Conservation (phyloP, 2,113 vertebrate species). For the Calyptommatus sinebrachiatus region DNA sequence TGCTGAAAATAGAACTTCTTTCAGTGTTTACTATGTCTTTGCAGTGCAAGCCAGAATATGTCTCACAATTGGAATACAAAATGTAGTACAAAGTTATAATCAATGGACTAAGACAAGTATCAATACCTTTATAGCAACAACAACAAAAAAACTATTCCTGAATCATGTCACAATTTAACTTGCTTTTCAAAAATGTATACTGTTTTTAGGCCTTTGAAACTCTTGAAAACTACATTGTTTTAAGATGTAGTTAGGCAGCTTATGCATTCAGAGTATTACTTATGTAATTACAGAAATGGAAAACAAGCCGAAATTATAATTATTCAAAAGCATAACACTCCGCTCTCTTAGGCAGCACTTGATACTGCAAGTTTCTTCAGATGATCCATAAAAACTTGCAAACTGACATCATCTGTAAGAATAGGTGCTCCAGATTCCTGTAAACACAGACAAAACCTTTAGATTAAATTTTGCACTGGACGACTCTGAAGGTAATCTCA, state of each 20-base stretch:
- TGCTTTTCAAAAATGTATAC: constrained; percentile 48
- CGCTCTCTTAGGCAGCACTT: constrained; percentile 82
- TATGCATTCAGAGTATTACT: constrained; percentile 54
- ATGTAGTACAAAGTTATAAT: constrained; percentile 49
- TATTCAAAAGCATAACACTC: constrained; percentile 36
- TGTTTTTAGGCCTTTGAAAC: constrained; percentile 45
- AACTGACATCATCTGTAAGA: constrained; percentile 95
- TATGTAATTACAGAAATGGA: constrained; percentile 35
- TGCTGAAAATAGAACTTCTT: constrained; percentile 50
- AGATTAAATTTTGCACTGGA: neutral
- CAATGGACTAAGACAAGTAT: constrained; percentile 50
- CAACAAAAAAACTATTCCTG: constrained; percentile 61
- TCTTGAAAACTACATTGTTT: constrained; percentile 50
- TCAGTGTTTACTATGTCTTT: constrained; percentile 47
- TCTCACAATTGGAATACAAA: constrained; percentile 51
- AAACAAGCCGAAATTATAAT: constrained; percentile 49
- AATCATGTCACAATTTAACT: constrained; percentile 54
- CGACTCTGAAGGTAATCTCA: neutral
- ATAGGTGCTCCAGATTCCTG: constrained; percentile 97
- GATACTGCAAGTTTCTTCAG: constrained; percentile 97
- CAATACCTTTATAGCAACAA: constrained; percentile 58
- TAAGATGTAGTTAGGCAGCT: constrained; percentile 61
- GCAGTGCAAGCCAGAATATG: constrained; percentile 50
- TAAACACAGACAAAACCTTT: constrained; percentile 26
- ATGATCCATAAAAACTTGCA: constrained; percentile 99